phyloP scores from a whole-genome alignment of 2,113 vertebrate genomes.

The Dipodomys merriami region DNA sequence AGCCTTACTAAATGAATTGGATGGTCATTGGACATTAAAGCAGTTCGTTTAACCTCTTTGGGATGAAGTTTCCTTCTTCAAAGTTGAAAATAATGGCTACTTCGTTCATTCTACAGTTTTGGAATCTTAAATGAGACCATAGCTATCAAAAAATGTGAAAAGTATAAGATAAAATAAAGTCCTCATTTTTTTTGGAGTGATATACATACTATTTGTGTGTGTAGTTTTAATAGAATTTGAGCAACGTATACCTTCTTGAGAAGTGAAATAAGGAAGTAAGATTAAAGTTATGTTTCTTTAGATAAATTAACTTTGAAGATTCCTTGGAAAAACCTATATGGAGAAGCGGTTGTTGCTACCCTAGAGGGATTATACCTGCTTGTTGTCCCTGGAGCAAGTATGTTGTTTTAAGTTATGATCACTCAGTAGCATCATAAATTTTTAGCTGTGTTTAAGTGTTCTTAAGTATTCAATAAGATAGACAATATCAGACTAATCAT shows the following conservation, averaged over 20 bases:
- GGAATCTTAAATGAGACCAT: conserved; percentile 35
- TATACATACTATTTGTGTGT: not conserved
- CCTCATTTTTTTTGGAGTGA: not conserved
- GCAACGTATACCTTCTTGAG: conserved; percentile 37
- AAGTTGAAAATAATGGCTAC: not conserved
- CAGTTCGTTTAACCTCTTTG: not conserved
- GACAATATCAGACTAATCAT: not conserved
- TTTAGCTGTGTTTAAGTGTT: not conserved
- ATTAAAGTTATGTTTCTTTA: conserved; percentile 83
- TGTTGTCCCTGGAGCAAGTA: conserved; percentile 97
- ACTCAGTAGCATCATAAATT: conserved; percentile 45
- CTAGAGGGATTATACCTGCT: conserved; percentile 96
- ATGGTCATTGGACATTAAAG: not conserved
- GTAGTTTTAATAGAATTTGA: conserved; percentile 39
- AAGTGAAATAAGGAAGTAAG: conserved; percentile 44
- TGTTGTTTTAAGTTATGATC: conserved; percentile 76
- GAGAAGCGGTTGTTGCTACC: conserved; percentile 95
- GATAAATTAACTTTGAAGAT: conserved; percentile 98
- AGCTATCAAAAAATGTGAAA: conserved; percentile 41
- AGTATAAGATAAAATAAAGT: not conserved
- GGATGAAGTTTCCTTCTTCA: not conserved
- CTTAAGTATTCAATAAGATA: not conserved
- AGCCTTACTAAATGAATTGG: not conserved
- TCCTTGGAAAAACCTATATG: conserved; percentile 99
- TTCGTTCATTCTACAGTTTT: not conserved